Conservation (phyloP, 2,888 invertebrate genomes). For the Uropetala carovei region DNA sequence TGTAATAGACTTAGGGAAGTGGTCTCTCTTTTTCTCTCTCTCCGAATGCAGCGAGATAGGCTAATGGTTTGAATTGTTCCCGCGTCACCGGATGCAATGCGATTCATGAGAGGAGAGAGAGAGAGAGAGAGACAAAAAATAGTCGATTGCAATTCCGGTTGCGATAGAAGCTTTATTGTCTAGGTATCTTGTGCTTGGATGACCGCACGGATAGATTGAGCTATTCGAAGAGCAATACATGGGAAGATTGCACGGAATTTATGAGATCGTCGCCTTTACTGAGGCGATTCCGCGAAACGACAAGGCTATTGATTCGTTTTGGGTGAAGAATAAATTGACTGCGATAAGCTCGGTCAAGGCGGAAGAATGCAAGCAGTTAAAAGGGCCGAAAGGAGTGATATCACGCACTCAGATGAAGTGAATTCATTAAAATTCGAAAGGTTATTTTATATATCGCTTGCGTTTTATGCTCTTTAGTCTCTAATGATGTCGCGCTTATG, state of each 20-base stretch:
- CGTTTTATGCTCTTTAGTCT: background rate
- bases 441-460: background rate
- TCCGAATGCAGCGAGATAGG: background rate
- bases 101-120: background rate
- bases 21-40: background rate
- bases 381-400: background rate
- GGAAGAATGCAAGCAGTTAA: background rate
- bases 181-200: background rate
- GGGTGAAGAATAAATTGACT: background rate
- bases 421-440: background rate
- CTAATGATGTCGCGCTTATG: background rate
- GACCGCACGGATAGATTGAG: slow-evolving; percentile 8
- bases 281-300: background rate
- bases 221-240: background rate
- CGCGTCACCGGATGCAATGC: background rate
- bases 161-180: background rate
- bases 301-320: slow-evolving; percentile 10
- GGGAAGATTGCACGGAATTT: background rate
- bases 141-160: slow-evolving; percentile 14
- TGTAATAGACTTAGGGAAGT: background rate
- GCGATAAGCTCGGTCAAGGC: background rate
- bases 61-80: background rate
- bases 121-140: background rate
- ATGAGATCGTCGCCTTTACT: background rate
- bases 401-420: background rate